A percentile compares a stretch with the other conserved stretches of the same genome.
phyloP scores from a whole-genome alignment of 2,113 vertebrate species.

The Myotis lucifugus region DNA sequence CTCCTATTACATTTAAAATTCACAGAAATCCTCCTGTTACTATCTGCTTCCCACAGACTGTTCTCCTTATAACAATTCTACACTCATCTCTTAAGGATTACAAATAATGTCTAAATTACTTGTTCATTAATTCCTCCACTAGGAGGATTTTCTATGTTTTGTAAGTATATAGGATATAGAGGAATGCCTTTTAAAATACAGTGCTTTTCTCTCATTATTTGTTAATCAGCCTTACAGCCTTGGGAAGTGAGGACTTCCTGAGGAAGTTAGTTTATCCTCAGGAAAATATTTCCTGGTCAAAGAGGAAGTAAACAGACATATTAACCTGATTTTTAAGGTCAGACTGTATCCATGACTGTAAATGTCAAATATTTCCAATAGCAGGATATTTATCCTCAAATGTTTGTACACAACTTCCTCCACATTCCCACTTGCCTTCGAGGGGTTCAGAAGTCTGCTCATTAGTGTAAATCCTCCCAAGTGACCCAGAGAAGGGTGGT shows the following conservation, averaged over 20 bases:
- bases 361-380: slow-evolving; percentile 53
- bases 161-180: not conserved
- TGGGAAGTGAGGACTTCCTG: slow-evolving; percentile 64
- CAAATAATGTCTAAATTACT: not conserved
- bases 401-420: not conserved
- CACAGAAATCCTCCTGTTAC: no score
- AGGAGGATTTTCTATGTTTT: not conserved
- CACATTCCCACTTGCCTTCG: not conserved
- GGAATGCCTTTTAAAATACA: not conserved
- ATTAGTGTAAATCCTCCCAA: not conserved
- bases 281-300: slow-evolving; percentile 63
- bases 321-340: slow-evolving; percentile 69
- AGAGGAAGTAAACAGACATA: slow-evolving; percentile 74
- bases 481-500: not conserved
- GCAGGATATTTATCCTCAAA: slow-evolving; percentile 9
- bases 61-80: not conserved
- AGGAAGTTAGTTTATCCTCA: slow-evolving; percentile 66
- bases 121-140: not conserved
- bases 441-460: not conserved
- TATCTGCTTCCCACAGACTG: not conserved
- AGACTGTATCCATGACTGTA: not conserved
- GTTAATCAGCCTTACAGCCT: slow-evolving; percentile 50
- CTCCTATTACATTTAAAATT: not conserved
- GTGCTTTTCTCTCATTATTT: slow-evolving; percentile 38
- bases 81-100: not conserved